phyloP scores from a whole-genome alignment of 1,140 invertebrate species.

The Cephus cinctus region DNA sequence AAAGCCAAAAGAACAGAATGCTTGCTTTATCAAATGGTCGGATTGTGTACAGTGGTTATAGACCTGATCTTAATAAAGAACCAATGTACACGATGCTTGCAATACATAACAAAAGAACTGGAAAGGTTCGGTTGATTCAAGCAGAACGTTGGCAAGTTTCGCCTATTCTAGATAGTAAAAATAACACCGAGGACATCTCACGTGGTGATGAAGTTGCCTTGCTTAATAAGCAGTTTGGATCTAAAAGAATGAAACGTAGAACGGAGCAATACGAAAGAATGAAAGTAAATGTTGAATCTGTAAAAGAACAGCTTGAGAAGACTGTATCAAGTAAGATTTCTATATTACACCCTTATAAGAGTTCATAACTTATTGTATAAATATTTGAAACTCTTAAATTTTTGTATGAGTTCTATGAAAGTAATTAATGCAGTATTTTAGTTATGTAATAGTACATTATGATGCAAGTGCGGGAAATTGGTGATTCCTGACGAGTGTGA shows the following conservation, averaged over 20 bases:
- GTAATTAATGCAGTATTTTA: not conserved
- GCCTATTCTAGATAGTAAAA: constrained; percentile 38
- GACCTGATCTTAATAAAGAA: constrained; percentile 33
- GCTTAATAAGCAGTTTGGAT: constrained; percentile 58
- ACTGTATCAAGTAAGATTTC: constrained; percentile 47
- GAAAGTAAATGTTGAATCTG: constrained; percentile 50
- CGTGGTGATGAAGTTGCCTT: constrained; percentile 22
- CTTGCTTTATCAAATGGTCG: constrained; percentile 43
- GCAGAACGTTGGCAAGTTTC: constrained; percentile 44
- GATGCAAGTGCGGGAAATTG: too few species aligned
- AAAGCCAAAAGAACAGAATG: constrained; percentile 29
- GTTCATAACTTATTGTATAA: too few species aligned
- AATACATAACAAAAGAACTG: constrained; percentile 44
- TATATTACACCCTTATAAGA: too few species aligned
- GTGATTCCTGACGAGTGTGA: too few species aligned
- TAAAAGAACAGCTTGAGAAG: constrained; percentile 52
- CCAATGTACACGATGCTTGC: constrained; percentile 43
- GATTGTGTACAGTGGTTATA: constrained; percentile 47
- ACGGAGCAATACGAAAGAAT: constrained; percentile 55
- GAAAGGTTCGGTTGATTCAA: constrained; percentile 39
- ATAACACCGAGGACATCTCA: constrained; percentile 8
- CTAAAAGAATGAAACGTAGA: constrained; percentile 52
- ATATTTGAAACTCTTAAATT: too few species aligned
- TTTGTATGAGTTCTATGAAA: too few species aligned
- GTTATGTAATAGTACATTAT: not conserved